Base-by-base conservation (phyloP, 2,797 vertebrate species). In the Cyprinodon diabolis region DNA sequence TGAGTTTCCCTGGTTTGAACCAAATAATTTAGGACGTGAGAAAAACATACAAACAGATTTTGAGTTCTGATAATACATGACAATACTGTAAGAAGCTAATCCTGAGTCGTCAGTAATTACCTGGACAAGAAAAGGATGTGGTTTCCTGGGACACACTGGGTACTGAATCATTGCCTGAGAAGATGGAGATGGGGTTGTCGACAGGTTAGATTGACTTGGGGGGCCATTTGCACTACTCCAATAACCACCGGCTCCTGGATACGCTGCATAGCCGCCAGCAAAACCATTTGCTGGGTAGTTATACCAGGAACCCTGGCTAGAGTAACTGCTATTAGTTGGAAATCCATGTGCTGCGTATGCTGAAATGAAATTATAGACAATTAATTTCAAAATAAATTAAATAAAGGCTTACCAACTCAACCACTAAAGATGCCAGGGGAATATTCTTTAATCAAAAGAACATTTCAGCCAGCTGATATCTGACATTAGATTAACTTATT, bases 141-240 rank as follows among this genome's bases (percentile, higher is more conserved):
- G 88, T 84, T 94, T 93, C 80, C 93, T 91, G 75, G 95, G 93
- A 92, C 95, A 94, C 90, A 96, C 87, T 0, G 95, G 95, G 92
- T 96, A 96, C 94, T 95, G 95, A 93, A 96, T 94, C 93, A 95
- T 95, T 86, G 93, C 93, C 94, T 95, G 94, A 92, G 94, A 93
- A 92, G 92, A 94, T 93, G 91, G 93, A 95, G 94, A 66, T 66
- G 62, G 93, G 92, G 88, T 95, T 94, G 93, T 94, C 90, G 94
- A 93, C 89, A 94, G 84, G 92, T 94, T 95, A 94, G 94, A 95
- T 89, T 93, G 93, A 94, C 92, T 90, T 87, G 92, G 78, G 82
- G 91, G 86, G 91, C 90, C 91, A 86, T 93, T 94, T 84, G 93
- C 86, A 91, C 90, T 93, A 93, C 90, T 93, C 95, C 95, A 96